phyloP scores from a whole-genome alignment of 2,888 invertebrate genomes.

The Heteropelma amictum region DNA sequence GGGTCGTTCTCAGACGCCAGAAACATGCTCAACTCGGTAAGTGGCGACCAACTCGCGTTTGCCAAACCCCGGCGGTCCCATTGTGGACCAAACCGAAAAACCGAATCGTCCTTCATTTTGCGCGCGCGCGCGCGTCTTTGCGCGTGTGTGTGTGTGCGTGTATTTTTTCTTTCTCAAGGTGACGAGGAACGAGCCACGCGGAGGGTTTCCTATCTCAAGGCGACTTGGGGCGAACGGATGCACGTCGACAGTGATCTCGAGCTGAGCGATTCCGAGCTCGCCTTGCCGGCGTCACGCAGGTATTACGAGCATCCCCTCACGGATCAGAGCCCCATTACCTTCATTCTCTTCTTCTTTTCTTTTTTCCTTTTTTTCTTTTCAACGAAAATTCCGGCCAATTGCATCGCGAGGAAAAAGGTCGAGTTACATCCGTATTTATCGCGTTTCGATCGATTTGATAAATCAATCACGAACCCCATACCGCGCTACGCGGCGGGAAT shows the following conservation, averaged over 20 bases:
- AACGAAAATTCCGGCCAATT: too few species aligned
- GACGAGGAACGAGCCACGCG: conserved; percentile 93
- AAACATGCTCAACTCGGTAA: conserved; percentile 73
- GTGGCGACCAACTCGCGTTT: conserved; percentile 55
- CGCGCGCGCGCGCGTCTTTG: neutral
- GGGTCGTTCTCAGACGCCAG: conserved; percentile 73
- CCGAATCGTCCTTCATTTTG: neutral
- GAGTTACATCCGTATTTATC: neutral
- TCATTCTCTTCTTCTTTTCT: too few species aligned
- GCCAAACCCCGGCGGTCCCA: too few species aligned
- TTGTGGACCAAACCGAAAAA: too few species aligned
- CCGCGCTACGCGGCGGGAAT: neutral
- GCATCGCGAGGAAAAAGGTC: neutral
- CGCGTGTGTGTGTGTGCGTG: too few species aligned
- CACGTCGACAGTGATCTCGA: conserved; percentile 85
- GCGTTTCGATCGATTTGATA: neutral
- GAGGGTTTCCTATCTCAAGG: conserved; percentile 95
- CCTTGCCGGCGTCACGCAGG: conserved; percentile 82
- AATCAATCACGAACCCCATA: neutral
- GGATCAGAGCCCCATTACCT: neutral
- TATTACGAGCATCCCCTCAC: conserved; percentile 69
- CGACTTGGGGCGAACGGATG: conserved; percentile 90
- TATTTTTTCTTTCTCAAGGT: conserved; percentile 80
- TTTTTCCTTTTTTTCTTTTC: too few species aligned
- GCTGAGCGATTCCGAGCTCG: conserved; percentile 81